Evolutionary conservation across 2,888 invertebrate genomes (phyloP).

Genomic region (Fissipunctia ypsillon): DNA sequence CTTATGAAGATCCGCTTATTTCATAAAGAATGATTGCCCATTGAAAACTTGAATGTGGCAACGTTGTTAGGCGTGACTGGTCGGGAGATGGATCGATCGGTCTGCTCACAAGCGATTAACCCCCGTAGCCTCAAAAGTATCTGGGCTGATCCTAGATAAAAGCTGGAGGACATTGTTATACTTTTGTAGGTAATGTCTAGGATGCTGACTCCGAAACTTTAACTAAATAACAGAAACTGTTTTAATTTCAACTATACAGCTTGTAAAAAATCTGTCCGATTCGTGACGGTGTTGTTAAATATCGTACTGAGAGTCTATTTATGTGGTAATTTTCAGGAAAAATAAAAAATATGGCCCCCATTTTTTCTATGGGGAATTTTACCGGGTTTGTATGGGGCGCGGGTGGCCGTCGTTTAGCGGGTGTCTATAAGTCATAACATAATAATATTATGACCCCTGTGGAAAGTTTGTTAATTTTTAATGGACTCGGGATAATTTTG

Average conservation of each 20-base stretch:
- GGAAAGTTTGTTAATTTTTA: too few species aligned
- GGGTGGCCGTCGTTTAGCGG: too few species aligned
- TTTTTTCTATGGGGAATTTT: too few species aligned
- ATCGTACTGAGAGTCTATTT: too few species aligned
- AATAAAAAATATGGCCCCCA: too few species aligned
- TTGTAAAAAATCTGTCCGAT: too few species aligned
- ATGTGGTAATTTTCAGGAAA: too few species aligned
- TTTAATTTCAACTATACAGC: background rate
- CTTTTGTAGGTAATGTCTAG: background rate
- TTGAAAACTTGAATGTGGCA: conserved; percentile 29
- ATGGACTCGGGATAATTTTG: too few species aligned
- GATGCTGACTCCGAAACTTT: conserved; percentile 3
- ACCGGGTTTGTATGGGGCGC: too few species aligned
- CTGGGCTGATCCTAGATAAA: conserved; percentile 27
- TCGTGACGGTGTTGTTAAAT: too few species aligned
- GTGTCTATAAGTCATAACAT: too few species aligned
- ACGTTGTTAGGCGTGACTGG: conserved; percentile 16
- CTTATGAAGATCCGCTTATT: conserved; percentile 16
- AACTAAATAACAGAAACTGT: conserved; percentile 15
- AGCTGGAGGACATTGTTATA: background rate
- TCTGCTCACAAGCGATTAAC: conserved; percentile 20
- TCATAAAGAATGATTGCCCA: conserved; percentile 24
- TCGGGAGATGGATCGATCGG: conserved; percentile 23
- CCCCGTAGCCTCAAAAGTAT: background rate
- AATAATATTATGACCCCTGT: too few species aligned